Conservation (phyloP, 1,140 invertebrate genomes). For the Drosophila oshimai region DNA sequence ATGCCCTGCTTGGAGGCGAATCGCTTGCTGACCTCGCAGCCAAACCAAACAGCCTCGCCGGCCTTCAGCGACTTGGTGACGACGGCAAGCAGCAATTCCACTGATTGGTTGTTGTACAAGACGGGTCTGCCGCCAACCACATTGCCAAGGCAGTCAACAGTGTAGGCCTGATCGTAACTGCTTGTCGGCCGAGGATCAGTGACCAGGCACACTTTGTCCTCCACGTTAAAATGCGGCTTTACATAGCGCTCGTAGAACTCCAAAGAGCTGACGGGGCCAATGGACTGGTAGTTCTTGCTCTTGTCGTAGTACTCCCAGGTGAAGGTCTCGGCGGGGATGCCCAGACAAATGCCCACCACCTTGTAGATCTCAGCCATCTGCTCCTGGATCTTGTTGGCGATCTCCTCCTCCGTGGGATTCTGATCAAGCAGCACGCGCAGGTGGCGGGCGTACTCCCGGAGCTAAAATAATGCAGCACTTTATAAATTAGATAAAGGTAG, state of each 20-base stretch:
- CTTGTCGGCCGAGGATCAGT: conserved; percentile 92
- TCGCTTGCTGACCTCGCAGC: conserved; percentile 93
- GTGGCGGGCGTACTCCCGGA: conserved; percentile 91
- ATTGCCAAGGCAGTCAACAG: conserved; percentile 94
- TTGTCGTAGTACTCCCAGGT: conserved; percentile 95
- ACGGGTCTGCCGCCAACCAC: conserved; percentile 89
- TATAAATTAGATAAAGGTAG: background rate
- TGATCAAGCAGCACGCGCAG: conserved; percentile 86
- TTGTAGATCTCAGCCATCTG: conserved; percentile 91
- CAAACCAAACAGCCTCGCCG: conserved; percentile 95
- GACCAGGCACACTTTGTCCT: conserved; percentile 94
- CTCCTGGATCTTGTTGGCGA: conserved; percentile 85
- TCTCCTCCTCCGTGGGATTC: conserved; percentile 75
- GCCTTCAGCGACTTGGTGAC: conserved; percentile 90
- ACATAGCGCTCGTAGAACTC: conserved; percentile 93
- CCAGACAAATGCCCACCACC: conserved; percentile 91
- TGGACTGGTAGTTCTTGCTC: conserved; percentile 88
- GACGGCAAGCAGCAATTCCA: conserved; percentile 89
- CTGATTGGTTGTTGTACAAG: conserved; percentile 94
- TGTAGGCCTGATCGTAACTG: conserved; percentile 90
- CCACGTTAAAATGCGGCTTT: conserved; percentile 90
- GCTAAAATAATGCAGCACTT: conserved; percentile 78
- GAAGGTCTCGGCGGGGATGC: conserved; percentile 91
- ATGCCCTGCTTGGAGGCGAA: conserved; percentile 92
- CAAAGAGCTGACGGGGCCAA: conserved; percentile 90